Evolutionary conservation across 2,888 invertebrate genomes (phyloP), one percentile per base, ranked within the genome.

Genomic region (Octodonta nipae): DNA sequence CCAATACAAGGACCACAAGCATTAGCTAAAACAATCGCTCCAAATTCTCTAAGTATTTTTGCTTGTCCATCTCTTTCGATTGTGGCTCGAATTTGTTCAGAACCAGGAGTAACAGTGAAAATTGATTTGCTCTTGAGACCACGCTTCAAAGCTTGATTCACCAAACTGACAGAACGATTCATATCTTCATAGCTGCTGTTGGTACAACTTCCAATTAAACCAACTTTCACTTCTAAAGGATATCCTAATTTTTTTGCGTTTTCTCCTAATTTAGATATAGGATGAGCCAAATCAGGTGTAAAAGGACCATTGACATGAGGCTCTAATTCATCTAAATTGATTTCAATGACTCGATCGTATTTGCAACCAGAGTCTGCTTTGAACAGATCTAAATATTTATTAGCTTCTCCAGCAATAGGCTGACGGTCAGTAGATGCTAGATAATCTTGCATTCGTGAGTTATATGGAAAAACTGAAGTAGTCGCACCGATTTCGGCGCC

Each of bases 1-100:
- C 98, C 98, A 63, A 98, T 98, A 71, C 98, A 98, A 3, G 98
- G 98, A 2, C 98, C 98, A 60, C 98, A 99, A 4, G 98, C 98
- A 64, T 98, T 98, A 3, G 98, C 98, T 45, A 99, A 68, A 2
- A 98, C 78, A 22, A 35, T 37, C 15, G 34, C 40, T 6, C 36
- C 40, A 30, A 37, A 40, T 20, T 40, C 33, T 6, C 13, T 27
- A 8, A 40, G 26, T 1, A 76, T 81, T 56, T 84, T 64, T 0
- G 92, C 78, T 56, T 87, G 85, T 49, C 95, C 96, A 63, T 98
- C 98, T 14, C 98, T 74, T 60, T 95, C 93, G 60, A 98, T 99
- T 42, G 98, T 98, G 33, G 98, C 98, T 46, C 98, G 78, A 48
- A 98, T 83, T 61, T 98, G 96, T 58, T 98, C 96, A 0, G 93